These are phyloP conservation scores for Sphaerophoria rueppellii DNA, from an alignment of 2,888 invertebrate genomes.

Conservation along the genomic window DNA sequence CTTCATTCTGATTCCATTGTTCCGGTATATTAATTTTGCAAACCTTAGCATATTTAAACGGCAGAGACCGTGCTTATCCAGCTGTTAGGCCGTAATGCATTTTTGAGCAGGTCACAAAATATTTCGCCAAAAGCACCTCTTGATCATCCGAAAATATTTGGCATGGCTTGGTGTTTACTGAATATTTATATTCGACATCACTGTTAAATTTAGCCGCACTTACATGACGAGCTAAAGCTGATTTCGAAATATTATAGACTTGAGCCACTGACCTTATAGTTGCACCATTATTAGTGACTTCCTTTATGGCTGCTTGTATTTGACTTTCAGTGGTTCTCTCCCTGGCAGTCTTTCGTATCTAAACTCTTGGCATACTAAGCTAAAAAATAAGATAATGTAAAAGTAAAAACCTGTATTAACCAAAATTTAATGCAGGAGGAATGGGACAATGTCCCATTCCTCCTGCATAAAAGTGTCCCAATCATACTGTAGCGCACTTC, in stretches of 20 bases:
- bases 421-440: neutral
- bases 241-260: neutral
- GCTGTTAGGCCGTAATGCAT: neutral
- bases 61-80: neutral
- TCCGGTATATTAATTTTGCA: neutral
- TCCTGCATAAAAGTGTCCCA: no score
- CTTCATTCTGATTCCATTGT: neutral
- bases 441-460: neutral
- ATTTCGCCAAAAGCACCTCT: no score
- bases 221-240: neutral
- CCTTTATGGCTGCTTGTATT: neutral
- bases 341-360: neutral
- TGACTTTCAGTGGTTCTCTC: neutral
- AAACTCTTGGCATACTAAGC: constrained; percentile 8
- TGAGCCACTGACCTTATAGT: neutral
- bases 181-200: neutral
- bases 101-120: no score
- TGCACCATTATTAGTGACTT: neutral
- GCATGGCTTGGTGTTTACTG: neutral
- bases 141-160: no score
- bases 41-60: neutral
- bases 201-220: neutral
- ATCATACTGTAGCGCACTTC: no score
- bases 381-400: neutral
- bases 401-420: neutral